phyloP scores from a whole-genome alignment of 2,113 vertebrate genomes.

The Misgurnus anguillicaudatus region DNA sequence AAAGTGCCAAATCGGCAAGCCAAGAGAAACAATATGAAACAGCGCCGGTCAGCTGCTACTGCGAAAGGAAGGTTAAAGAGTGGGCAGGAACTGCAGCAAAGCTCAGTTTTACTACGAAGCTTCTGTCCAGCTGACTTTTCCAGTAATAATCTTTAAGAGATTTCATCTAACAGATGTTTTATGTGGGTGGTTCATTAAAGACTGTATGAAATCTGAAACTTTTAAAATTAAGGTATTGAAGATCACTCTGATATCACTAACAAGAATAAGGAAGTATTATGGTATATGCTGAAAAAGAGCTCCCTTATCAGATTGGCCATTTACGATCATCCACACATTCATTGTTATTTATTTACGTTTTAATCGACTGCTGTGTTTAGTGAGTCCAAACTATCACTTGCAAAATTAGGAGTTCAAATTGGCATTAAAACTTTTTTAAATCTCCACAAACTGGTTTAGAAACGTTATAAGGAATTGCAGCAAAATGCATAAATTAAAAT shows the following conservation, averaged over 20 bases:
- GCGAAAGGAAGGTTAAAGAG: conserved; percentile 56
- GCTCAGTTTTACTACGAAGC: conserved; percentile 54
- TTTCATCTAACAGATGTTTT: conserved; percentile 40
- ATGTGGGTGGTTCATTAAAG: neutral
- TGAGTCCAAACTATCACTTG: too few species aligned
- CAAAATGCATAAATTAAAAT: too few species aligned
- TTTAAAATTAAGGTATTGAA: too few species aligned
- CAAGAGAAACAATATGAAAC: conserved; percentile 58
- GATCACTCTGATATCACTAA: too few species aligned
- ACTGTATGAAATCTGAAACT: neutral
- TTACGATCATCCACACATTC: conserved; percentile 66
- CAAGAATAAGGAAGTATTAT: conserved; percentile 27
- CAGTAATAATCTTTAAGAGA: conserved; percentile 54
- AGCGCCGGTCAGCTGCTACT: conserved; percentile 54
- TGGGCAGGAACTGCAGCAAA: conserved; percentile 46
- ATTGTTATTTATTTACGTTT: neutral
- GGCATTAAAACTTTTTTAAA: too few species aligned
- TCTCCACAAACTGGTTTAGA: too few species aligned
- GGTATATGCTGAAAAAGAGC: conserved; percentile 55
- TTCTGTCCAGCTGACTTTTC: conserved; percentile 58
- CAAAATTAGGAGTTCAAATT: too few species aligned
- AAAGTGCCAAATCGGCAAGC: conserved; percentile 62
- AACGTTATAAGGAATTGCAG: too few species aligned
- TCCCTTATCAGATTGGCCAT: conserved; percentile 57
- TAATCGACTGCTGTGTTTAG: neutral